Evolutionary conservation across 2,797 vertebrate species (phyloP), one percentile per base, ranked within the genome.

Genomic region (Melanotaenia maccullochi): DNA sequence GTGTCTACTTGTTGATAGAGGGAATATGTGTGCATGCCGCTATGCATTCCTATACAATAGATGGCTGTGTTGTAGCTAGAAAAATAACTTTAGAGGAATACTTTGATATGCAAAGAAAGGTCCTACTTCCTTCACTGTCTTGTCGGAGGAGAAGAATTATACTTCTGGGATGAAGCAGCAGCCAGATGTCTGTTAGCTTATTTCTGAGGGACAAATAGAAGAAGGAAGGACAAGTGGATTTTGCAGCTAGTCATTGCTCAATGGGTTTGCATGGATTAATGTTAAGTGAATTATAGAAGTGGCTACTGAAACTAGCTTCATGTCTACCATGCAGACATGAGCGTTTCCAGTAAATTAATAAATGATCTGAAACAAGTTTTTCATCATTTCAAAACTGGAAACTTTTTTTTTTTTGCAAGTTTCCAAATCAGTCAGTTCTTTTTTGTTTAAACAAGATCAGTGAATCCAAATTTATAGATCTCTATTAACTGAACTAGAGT

Each of bases 31-130:
- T 84, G 63, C 76, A 74, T 65, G 71, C 65, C 68, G 69, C 66
- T 76, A 56, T 78, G 69, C 40, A 25, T 42, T 71, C 42, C 32
- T 30, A 55, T 24, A 33, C 42, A 42, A 49, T 44, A 73, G 62
- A 52, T 74, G 73, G 73, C 64, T 84, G 64, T 71, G 64, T 60
- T 79, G 74, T 64, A 74, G 79, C 81, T 65, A 7, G 25, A 32
- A 35, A 76, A 68, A 57, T 12, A 28, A 55, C 49, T 58, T 71
- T 58, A 59, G 40, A 68, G 8, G 24, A 44, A 70, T 14, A 24
- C 60, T 60, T 60, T 65, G 38, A 60, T 36, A 69, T 66, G 47
- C 28, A 49, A 0, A n/a, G 14, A 57, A 55, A 54, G 30, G 28
- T 18, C 22, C 2, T 4, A 40, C 5, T n/a, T 35, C 60, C 5